Evolutionary conservation across 1,140 invertebrate genomes (phyloP).

Genomic region (Diachasma alloeum): DNA sequence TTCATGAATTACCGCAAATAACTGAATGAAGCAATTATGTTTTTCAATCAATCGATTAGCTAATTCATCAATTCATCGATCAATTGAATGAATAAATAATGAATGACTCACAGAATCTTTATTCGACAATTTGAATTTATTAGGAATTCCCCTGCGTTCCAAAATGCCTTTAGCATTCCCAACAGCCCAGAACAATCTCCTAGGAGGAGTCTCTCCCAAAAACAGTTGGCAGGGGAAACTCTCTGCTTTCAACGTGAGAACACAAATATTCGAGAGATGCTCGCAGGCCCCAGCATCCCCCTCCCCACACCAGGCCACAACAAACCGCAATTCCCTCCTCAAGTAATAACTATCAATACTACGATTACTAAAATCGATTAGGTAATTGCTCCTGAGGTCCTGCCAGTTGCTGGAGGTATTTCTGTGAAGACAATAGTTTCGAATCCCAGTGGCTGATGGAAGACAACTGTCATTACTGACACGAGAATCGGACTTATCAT

Average conservation of each 20-base stretch:
- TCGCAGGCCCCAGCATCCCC: conserved; percentile 71
- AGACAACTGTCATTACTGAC: neutral
- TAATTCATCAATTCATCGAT: no score
- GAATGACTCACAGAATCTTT: conserved; percentile 51
- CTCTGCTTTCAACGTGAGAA: conserved; percentile 68
- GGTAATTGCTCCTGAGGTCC: conserved; percentile 51
- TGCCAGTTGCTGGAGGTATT: conserved; percentile 47
- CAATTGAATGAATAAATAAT: neutral
- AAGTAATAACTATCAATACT: conserved; percentile 65
- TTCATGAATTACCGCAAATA: neutral
- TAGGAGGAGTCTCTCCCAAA: conserved; percentile 55
- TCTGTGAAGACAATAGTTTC: conserved; percentile 59
- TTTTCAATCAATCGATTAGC: no score
- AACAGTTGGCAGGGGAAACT: conserved; percentile 66
- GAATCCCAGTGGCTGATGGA: conserved; percentile 25
- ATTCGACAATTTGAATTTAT: conserved; percentile 65
- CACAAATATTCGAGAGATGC: conserved; percentile 75
- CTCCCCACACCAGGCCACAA: conserved; percentile 66
- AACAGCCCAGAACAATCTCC: conserved; percentile 67
- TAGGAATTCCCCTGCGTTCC: conserved; percentile 63
- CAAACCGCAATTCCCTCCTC: conserved; percentile 58
- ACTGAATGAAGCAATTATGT: no score
- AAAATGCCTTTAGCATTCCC: conserved; percentile 62
- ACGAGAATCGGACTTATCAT: neutral
- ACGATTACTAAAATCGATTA: conserved; percentile 54